Percentiles rank a stretch among this genome's conserved stretches.
phyloP scores from a whole-genome alignment of 2,797 vertebrate genomes.

The Chaetophractus vellerosus region DNA sequence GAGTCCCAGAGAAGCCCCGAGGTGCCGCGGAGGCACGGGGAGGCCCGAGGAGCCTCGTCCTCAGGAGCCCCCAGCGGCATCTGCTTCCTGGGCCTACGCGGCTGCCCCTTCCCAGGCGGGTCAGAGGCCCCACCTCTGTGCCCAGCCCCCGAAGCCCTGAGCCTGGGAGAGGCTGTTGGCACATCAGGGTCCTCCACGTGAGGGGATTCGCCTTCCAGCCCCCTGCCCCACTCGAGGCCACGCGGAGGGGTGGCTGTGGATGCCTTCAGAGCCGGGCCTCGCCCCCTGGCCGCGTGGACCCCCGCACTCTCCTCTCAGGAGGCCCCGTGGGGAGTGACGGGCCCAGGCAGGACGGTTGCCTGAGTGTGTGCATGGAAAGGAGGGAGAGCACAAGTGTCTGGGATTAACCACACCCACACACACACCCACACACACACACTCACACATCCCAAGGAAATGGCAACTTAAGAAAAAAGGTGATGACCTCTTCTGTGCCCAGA shows the following conservation, averaged over 20 bases:
- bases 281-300: fast-evolving
- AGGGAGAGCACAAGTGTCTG: neutral
- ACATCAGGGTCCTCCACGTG: neutral
- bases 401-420: no score
- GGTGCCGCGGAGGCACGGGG: neutral
- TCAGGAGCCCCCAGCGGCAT: neutral
- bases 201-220: neutral
- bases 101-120: neutral
- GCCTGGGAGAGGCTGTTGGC: no score
- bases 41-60: neutral
- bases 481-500: neutral
- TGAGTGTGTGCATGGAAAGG: neutral
- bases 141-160: neutral
- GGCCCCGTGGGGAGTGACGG: neutral
- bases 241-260: neutral
- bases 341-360: neutral
- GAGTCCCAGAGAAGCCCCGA: neutral
- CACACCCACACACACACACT: no score
- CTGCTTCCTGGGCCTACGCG: neutral
- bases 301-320: neutral
- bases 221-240: no score
- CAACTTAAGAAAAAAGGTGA: no score
- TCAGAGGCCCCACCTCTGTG: neutral
- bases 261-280: fast-evolving
- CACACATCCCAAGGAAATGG: neutral